phyloP scores from a whole-genome alignment of 2,113 vertebrate species.

The Odontophorus gujanensis region DNA sequence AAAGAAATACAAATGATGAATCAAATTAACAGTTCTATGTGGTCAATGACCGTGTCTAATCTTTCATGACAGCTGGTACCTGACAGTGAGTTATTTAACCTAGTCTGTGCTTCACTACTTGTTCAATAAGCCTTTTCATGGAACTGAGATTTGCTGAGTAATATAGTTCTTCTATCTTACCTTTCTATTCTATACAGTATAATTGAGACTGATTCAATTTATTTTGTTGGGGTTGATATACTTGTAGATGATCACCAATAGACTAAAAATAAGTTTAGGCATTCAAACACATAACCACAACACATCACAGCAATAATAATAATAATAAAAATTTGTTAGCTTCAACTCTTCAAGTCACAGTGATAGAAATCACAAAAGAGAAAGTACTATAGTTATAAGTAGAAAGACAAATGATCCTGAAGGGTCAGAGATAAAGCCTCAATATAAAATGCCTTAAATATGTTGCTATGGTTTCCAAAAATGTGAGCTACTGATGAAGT shows the following conservation, averaged over 20 bases:
- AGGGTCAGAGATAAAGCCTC: background rate
- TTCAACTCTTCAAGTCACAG: conserved; percentile 3
- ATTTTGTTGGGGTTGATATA: conserved; percentile 22
- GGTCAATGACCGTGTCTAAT: conserved; percentile 71
- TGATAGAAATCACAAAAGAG: background rate
- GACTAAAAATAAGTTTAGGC: conserved; percentile 34
- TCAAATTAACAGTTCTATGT: conserved; percentile 69
- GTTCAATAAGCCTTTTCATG: conserved; percentile 72
- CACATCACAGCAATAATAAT: background rate
- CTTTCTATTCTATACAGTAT: conserved; percentile 41
- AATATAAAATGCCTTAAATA: background rate
- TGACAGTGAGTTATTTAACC: conserved; percentile 78
- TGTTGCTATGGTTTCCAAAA: background rate
- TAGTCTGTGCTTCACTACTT: conserved; percentile 70
- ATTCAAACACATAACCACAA: background rate
- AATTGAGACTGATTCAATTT: conserved; percentile 66
- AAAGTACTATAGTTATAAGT: background rate
- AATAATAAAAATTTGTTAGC: accelerated
- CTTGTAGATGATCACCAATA: conserved; percentile 36
- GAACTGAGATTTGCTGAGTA: conserved; percentile 70
- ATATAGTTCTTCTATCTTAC: conserved; percentile 44
- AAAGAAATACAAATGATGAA: conserved; percentile 64
- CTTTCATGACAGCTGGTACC: conserved; percentile 78
- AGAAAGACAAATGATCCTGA: background rate
- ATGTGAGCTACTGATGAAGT: background rate